A percentile compares a stretch with the other conserved stretches of the same genome.
phyloP scores from a whole-genome alignment of 2,888 invertebrate genomes.

The Calliopum simillimum region DNA sequence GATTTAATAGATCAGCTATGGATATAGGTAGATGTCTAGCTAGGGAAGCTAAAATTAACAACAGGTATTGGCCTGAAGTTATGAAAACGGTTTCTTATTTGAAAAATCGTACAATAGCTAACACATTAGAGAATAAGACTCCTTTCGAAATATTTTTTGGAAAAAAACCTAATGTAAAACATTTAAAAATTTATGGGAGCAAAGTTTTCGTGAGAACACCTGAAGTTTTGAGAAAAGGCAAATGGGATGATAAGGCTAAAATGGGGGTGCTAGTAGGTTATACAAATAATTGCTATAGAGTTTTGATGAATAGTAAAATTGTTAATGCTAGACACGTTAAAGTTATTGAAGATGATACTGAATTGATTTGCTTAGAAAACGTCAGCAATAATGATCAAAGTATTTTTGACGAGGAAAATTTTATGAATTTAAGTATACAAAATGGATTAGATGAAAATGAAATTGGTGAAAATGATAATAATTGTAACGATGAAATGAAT shows the following conservation, averaged over 20 bases:
- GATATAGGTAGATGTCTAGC: slow-evolving; percentile 12
- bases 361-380: slow-evolving; percentile 44
- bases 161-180: slow-evolving; percentile 25
- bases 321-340: slow-evolving; percentile 49
- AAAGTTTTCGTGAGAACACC: slow-evolving; percentile 29
- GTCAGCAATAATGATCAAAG: not conserved
- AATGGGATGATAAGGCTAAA: slow-evolving; percentile 15
- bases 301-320: slow-evolving; percentile 34
- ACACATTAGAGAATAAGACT: too few species aligned
- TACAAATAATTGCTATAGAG: not conserved
- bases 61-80: slow-evolving; percentile 7
- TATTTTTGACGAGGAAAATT: too few species aligned
- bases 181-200: slow-evolving; percentile 30
- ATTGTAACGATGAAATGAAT: not conserved
- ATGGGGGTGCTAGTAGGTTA: slow-evolving; percentile 9
- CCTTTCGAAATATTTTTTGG: not conserved
- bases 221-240: not conserved
- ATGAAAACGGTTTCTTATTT: not conserved
- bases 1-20: not conserved
- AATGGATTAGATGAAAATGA: slow-evolving; percentile 32
- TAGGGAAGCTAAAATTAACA: not conserved
- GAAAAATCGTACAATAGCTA: not conserved
- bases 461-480: slow-evolving; percentile 31
- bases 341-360: slow-evolving; percentile 49
- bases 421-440: not conserved